Percentiles rank a stretch among this genome's conserved stretches.
Evolutionary conservation across 2,888 invertebrate species (phyloP).

Genomic region (Acrobeloides nanus): DNA sequence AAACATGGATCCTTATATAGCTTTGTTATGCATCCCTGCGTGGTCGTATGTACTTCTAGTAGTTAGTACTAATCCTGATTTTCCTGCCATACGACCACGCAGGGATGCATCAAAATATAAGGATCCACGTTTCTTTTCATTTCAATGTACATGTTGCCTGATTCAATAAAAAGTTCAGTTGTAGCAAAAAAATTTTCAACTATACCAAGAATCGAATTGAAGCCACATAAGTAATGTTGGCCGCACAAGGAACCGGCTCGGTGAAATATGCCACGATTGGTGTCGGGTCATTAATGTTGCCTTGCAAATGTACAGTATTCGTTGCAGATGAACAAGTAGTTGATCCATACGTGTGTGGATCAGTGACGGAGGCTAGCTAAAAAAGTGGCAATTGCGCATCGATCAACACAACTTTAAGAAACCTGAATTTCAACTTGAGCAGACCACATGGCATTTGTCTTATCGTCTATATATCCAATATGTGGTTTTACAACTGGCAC

Average conservation of each 20-base stretch:
- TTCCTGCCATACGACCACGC: no score
- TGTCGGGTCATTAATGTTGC: slow-evolving; percentile 24
- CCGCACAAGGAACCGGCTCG: slow-evolving; percentile 23
- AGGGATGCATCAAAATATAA: no score
- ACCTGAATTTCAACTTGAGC: slow-evolving; percentile 27
- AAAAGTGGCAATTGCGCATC: slow-evolving; percentile 3
- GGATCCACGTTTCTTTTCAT: no score
- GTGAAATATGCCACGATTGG: slow-evolving; percentile 25
- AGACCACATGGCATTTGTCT: slow-evolving; percentile 15
- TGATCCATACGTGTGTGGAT: slow-evolving; percentile 18
- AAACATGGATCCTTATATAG: no score
- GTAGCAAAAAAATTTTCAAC: neutral
- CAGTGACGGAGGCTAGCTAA: slow-evolving; percentile 20
- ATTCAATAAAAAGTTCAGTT: no score
- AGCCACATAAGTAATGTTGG: slow-evolving; percentile 23
- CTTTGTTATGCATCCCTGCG: no score
- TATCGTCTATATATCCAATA: slow-evolving; percentile 20
- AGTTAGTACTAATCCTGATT: no score
- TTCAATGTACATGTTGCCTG: no score
- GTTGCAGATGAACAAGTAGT: slow-evolving; percentile 18
- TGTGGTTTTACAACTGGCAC: slow-evolving; percentile 19
- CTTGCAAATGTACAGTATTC: slow-evolving; percentile 26
- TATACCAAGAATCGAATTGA: slow-evolving; percentile 25
- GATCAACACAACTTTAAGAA: neutral
- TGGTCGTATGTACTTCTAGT: no score